Percentiles rank a stretch among this genome's conserved stretches.
Evolutionary conservation across 2,797 vertebrate genomes (phyloP).

Genomic region (Sebastes variabilis): DNA sequence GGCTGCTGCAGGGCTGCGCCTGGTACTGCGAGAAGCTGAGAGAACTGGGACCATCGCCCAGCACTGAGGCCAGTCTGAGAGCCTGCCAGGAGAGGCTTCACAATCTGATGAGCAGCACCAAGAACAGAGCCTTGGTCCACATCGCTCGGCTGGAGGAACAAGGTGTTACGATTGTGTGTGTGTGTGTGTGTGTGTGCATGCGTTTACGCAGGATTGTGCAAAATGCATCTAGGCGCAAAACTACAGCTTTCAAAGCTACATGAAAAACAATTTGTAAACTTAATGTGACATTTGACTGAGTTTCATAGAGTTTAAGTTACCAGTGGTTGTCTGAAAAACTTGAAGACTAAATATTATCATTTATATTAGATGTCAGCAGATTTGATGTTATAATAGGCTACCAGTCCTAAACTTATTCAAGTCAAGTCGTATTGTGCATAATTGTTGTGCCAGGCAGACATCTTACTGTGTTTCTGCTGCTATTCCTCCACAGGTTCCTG

Average conservation of each 20-base stretch:
- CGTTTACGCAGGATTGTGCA: neutral
- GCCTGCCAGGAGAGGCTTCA: slow-evolving; percentile 91
- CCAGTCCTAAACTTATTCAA: neutral
- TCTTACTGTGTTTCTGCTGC: neutral
- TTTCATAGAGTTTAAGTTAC: neutral
- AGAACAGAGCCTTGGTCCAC: slow-evolving; percentile 95
- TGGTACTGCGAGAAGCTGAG: slow-evolving; percentile 89
- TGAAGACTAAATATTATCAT: neutral
- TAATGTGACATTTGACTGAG: neutral
- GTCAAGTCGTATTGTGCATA: neutral
- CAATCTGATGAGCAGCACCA: slow-evolving; percentile 87
- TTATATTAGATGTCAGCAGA: neutral
- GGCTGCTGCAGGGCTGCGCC: slow-evolving; percentile 92
- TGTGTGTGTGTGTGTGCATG: neutral
- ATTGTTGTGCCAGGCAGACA: neutral
- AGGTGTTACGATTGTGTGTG: slow-evolving; percentile 70
- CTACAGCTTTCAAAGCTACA: neutral
- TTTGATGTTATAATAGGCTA: neutral
- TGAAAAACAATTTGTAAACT: neutral
- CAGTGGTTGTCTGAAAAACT: neutral
- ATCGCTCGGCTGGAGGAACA: slow-evolving; percentile 95
- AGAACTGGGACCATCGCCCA: slow-evolving; percentile 79
- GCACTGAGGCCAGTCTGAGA: slow-evolving; percentile 86
- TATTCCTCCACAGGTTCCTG: slow-evolving; percentile 85
- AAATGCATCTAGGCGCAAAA: neutral